Conservation (phyloP, 2,888 invertebrate species). For the Plebejus argus region DNA sequence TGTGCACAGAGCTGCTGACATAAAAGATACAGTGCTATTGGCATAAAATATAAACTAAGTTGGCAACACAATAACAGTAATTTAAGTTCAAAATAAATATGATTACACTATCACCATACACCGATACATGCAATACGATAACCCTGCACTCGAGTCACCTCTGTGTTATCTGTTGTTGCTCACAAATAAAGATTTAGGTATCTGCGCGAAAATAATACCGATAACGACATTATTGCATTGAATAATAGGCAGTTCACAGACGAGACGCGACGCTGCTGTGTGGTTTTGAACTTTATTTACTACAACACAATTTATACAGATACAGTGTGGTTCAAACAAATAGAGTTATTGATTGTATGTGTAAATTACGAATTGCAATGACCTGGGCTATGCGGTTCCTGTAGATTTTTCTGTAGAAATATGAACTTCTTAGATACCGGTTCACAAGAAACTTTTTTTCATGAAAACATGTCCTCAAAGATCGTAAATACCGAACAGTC, state of each 20-base stretch:
- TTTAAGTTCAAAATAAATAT: conserved; percentile 48
- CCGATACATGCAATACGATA: conserved; percentile 59
- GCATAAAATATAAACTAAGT: not conserved
- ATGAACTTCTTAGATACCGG: too few species aligned
- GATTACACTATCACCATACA: conserved; percentile 55
- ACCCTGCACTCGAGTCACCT: conserved; percentile 70
- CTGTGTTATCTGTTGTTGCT: conserved; percentile 50
- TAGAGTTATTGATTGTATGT: too few species aligned
- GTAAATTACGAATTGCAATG: too few species aligned
- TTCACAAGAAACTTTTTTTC: too few species aligned
- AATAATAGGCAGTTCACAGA: conserved; percentile 42
- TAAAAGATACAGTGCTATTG: not conserved
- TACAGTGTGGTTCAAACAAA: too few species aligned
- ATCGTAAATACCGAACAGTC: too few species aligned
- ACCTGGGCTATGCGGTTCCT: too few species aligned
- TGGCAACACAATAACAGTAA: conserved; percentile 6
- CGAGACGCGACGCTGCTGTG: not conserved
- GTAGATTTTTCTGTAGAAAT: too few species aligned
- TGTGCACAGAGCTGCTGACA: too few species aligned
- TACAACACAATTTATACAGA: too few species aligned
- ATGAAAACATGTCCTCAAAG: too few species aligned
- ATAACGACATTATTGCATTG: conserved; percentile 46
- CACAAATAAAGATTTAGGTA: conserved; percentile 46
- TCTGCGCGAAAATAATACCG: conserved; percentile 48
- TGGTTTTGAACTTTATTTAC: not conserved